Percentiles rank a stretch among this genome's conserved stretches.
Conservation (phyloP, 2,797 vertebrate genomes). For the Rachycentron canadum region DNA sequence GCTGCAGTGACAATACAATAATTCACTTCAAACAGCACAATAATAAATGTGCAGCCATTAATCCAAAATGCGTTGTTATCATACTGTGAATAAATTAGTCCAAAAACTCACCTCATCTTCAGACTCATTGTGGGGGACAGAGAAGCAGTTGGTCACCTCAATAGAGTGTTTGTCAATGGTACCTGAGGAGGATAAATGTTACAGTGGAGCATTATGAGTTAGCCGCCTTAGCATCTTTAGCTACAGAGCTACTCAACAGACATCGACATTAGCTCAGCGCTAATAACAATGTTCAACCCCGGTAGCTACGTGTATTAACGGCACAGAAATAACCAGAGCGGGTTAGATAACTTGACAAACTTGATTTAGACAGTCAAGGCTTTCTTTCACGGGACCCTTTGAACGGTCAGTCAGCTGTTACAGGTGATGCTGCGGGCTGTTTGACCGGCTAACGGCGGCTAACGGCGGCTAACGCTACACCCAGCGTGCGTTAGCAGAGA, state of each 20-base stretch:
- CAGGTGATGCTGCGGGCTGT: constrained; percentile 7
- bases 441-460: constrained; percentile 13
- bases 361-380: rapidly evolving
- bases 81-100: not conserved
- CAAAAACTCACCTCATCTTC: constrained; percentile 93
- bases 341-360: rapidly evolving
- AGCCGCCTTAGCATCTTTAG: not conserved
- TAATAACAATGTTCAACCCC: not conserved
- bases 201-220: not conserved
- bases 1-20: too few relatives aligned
- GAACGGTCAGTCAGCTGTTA: constrained; percentile 15
- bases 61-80: not conserved
- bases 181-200: constrained; percentile 79
- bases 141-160: constrained; percentile 98
- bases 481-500: constrained; percentile 63
- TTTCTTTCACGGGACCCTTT: rapidly evolving
- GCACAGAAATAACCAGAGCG: rapidly evolving
- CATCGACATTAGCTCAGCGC: rapidly evolving
- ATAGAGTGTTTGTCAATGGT: constrained; percentile 96
- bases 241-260: not conserved
- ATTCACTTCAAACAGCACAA: not conserved
- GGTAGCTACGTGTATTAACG: rapidly evolving
- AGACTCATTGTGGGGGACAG: constrained; percentile 98
- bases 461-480: constrained; percentile 22
- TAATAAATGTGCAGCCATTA: not conserved